Percentiles rank a stretch among this genome's conserved stretches.
These are phyloP conservation scores for Pelosia muscerda DNA, from an alignment of 2,888 invertebrate genomes.

Conservation along the genomic window DNA sequence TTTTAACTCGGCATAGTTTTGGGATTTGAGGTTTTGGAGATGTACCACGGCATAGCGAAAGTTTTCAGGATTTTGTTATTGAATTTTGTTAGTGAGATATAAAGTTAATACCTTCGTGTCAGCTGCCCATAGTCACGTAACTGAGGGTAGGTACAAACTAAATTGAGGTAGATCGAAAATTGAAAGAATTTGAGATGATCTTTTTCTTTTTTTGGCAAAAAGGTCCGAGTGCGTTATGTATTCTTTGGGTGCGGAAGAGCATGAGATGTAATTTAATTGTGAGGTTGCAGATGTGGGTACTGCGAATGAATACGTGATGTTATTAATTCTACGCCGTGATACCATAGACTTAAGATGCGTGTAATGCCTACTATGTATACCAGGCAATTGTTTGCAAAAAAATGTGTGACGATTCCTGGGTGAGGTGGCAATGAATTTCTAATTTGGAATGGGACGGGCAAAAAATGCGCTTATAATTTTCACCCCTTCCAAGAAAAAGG, in stretches of 20 bases:
- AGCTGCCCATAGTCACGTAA: conserved; percentile 35
- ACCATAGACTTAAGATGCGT: neutral
- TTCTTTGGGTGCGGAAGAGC: neutral
- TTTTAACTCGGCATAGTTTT: conserved; percentile 26
- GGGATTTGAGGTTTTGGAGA: conserved; percentile 40
- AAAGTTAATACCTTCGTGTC: conserved; percentile 54
- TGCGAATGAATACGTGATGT: neutral
- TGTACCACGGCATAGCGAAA: conserved; percentile 51
- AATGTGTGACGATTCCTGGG: too few relatives aligned
- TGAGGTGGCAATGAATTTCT: too few relatives aligned
- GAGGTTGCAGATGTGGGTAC: neutral
- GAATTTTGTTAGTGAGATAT: conserved; percentile 67
- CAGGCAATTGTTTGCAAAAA: too few relatives aligned
- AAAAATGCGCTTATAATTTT: neutral
- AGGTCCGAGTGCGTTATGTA: neutral
- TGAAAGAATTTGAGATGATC: conserved; percentile 5
- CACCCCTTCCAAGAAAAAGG: neutral
- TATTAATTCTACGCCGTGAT: neutral
- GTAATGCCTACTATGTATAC: too few relatives aligned
- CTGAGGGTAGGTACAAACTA: conserved; percentile 21
- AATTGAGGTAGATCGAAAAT: conserved; percentile 15
- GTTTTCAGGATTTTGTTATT: conserved; percentile 66
- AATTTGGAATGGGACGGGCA: too few relatives aligned
- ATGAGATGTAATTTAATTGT: conserved; percentile 3
- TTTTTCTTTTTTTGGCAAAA: conserved; percentile 4